Percentiles rank a stretch among this genome's conserved stretches.
Conservation (phyloP, 64 coral and sea anemone genomes). For the Astreopora myriophthalma region DNA sequence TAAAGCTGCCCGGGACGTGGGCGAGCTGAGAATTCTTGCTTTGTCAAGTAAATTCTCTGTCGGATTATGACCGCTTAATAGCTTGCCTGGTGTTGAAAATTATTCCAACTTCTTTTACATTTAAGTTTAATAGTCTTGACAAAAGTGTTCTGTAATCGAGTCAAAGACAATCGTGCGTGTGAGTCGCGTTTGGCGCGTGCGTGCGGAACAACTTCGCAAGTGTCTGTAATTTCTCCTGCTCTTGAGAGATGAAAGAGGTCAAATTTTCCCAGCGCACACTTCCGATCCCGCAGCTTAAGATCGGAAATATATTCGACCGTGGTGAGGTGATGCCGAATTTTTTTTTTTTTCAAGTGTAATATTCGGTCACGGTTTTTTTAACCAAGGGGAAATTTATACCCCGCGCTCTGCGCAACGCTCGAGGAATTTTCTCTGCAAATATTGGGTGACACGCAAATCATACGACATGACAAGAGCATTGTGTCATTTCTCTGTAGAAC, state of each 20-base stretch:
- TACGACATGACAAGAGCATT: slow-evolving; percentile 34
- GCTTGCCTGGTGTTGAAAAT: not conserved
- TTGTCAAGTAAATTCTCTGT: not conserved
- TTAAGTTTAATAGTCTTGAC: no score
- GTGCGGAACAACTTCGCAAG: not conserved
- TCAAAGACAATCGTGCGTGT: not conserved
- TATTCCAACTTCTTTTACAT: no score
- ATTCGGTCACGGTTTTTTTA: slow-evolving; percentile 2
- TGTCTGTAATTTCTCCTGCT: not conserved
- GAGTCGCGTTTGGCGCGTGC: slow-evolving; percentile 14
- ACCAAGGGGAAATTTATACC: not conserved
- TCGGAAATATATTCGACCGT: slow-evolving; percentile 1
- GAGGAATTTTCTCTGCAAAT: slow-evolving; percentile 52
- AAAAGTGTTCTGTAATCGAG: no score
- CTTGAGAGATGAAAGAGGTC: slow-evolving; percentile 7
- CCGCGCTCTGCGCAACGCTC: not conserved
- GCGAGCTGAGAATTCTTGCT: not conserved
- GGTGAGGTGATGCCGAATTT: not conserved
- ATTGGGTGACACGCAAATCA: slow-evolving; percentile 52
- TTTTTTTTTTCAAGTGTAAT: not conserved
- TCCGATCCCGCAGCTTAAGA: slow-evolving; percentile 1
- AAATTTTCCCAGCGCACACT: not conserved
- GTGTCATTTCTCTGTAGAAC: slow-evolving; percentile 69
- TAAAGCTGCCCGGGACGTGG: not conserved
- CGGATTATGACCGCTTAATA: not conserved